Evolutionary conservation across 2,113 vertebrate genomes (phyloP).

Genomic region (Cebidichthys violaceus): DNA sequence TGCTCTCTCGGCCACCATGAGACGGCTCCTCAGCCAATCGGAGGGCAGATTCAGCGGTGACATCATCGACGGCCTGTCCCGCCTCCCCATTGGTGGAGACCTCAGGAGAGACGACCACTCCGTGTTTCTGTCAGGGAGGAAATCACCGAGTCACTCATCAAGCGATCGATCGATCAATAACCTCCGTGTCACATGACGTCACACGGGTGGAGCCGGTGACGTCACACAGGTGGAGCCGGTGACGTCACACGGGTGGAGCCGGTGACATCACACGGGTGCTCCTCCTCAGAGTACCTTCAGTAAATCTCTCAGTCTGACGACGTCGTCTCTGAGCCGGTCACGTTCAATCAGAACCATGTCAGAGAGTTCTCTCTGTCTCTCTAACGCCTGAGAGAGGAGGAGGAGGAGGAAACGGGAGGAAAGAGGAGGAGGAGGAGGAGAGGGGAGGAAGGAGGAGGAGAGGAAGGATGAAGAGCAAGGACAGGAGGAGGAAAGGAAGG

Average conservation of each 20-base stretch:
- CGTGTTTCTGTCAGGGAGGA: constrained; percentile 85
- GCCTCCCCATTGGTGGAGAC: constrained; percentile 85
- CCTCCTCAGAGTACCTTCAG: constrained; percentile 88
- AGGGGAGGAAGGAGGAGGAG: background rate
- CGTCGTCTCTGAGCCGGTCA: constrained; percentile 90
- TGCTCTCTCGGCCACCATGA: constrained; percentile 76
- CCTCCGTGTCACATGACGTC: background rate
- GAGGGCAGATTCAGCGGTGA: constrained; percentile 68
- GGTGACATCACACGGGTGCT: background rate
- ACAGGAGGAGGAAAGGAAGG: background rate
- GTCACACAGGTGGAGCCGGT: background rate
- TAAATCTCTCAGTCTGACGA: constrained; percentile 85
- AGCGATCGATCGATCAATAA: background rate
- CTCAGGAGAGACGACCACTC: constrained; percentile 84
- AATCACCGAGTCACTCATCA: background rate
- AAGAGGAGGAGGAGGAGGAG: background rate
- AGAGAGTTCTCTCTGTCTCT: constrained; percentile 94
- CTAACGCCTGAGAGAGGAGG: constrained; percentile 87
- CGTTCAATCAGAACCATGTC: constrained; percentile 91
- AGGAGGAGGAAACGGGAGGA: background rate
- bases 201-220: too few relatives aligned
- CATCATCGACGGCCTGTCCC: constrained; percentile 59
- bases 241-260: constrained; percentile 11
- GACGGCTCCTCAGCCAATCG: constrained; percentile 71
- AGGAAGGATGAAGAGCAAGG: background rate